Evolutionary conservation across 2,888 invertebrate species (phyloP).

Genomic region (Scaptomyza reducta): DNA sequence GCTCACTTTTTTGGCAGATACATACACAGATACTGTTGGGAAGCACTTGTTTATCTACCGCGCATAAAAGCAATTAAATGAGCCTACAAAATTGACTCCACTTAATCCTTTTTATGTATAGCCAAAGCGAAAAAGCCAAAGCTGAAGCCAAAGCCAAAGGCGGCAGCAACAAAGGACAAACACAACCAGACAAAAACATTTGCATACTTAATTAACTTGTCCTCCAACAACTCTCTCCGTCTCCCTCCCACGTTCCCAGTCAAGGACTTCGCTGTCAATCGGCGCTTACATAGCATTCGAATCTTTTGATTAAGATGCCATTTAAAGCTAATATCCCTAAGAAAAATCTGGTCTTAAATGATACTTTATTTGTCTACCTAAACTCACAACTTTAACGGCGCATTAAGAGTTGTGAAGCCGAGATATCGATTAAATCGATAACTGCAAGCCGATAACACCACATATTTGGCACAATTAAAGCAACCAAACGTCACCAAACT

Average conservation of each 20-base stretch:
- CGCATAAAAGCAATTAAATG: constrained; percentile 72
- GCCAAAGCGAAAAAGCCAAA: background rate
- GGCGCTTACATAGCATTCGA: too few species aligned
- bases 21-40: constrained; percentile 23
- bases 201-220: constrained; percentile 78
- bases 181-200: constrained; percentile 52
- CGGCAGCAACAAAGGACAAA: constrained; percentile 17
- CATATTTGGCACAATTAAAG: background rate
- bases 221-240: background rate
- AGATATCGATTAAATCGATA: too few species aligned
- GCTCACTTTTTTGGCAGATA: constrained; percentile 1
- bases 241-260: too few species aligned
- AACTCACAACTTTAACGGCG: too few species aligned
- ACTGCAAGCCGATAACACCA: too few species aligned
- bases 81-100: constrained; percentile 62
- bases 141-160: constrained; percentile 8
- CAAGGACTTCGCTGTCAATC: too few species aligned
- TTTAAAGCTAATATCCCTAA: too few species aligned
- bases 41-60: constrained; percentile 56
- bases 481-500: background rate
- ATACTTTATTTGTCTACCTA: too few species aligned
- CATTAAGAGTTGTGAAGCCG: too few species aligned
- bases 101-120: constrained; percentile 62
- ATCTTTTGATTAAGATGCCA: too few species aligned
- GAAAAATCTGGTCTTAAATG: too few species aligned